Evolutionary conservation across 2,888 invertebrate genomes (phyloP).

Genomic region (Ichneumoninae sp.): DNA sequence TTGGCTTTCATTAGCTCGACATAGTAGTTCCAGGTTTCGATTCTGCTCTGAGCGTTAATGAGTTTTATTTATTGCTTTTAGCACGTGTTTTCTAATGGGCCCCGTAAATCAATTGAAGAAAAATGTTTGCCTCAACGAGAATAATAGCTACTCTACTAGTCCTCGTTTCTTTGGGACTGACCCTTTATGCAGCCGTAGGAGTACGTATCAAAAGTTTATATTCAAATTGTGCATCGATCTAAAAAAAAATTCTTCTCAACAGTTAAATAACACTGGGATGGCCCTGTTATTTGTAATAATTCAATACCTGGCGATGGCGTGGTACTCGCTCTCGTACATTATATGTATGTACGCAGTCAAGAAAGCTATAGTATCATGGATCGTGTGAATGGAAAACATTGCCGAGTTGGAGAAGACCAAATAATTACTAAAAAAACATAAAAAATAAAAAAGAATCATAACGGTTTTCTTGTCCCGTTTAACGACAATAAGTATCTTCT

Average conservation of each 20-base stretch:
- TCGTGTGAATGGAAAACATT: slow-evolving; percentile 78
- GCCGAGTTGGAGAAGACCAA: slow-evolving; percentile 14
- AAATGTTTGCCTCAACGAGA: slow-evolving; percentile 95
- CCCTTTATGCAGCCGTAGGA: slow-evolving; percentile 89
- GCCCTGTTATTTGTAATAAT: slow-evolving; percentile 92
- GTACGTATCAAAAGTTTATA: slow-evolving; percentile 85
- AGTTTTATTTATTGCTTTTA: slow-evolving; percentile 80
- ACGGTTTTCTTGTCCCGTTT: not conserved
- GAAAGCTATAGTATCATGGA: slow-evolving; percentile 88
- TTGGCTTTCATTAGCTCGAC: not conserved
- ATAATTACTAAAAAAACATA: slow-evolving; percentile 1
- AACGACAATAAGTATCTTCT: slow-evolving; percentile 38
- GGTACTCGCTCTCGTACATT: slow-evolving; percentile 96
- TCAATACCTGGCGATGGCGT: slow-evolving; percentile 95
- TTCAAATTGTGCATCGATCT: not conserved
- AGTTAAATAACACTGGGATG: slow-evolving; percentile 90
- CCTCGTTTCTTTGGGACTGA: slow-evolving; percentile 88
- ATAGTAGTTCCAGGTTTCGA: not conserved
- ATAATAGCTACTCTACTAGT: slow-evolving; percentile 92
- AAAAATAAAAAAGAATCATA: not conserved
- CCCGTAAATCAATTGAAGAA: slow-evolving; percentile 94
- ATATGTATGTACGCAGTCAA: slow-evolving; percentile 93
- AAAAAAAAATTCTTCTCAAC: slow-evolving; percentile 78
- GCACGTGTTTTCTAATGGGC: slow-evolving; percentile 96
- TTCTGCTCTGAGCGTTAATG: not conserved